Evolutionary conservation across 23 tunicate genomes (phyloP), one percentile per base, ranked within the genome.

Genomic region (Clavelina lepadiformis): DNA sequence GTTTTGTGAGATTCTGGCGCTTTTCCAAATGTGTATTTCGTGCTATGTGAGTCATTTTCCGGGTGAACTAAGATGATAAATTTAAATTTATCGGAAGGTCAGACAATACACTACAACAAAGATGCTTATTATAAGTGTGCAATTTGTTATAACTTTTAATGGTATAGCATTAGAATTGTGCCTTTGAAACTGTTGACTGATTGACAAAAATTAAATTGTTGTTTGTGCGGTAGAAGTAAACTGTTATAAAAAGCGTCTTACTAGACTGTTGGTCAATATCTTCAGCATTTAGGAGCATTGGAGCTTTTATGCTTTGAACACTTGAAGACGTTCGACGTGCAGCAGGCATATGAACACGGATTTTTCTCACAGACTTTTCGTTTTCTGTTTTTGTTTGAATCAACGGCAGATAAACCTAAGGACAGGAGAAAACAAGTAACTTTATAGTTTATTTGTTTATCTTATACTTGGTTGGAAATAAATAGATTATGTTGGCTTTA

Each of bases 201-300:
- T n/a, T n/a, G n/a, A n/a, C n/a, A n/a, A n/a, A n/a, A n/a, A n/a
- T n/a, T 41, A 41, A 18, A 13, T 53, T 53, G 23, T 53, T 23
- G 20, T 53, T 21, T 13, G 7, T 13, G 7, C 11, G 20, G 26
- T 31, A 25, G 26, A 51, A 0, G 27, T 71, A 30, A 18, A 24
- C 28, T 5, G 28, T 19, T 20, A 28, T 60, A 60, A 58, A 46
- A 32, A 15, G 46, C 41, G 24, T 60, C 54, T 47, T 71, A 77
- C 73, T 49, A 28, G 69, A 76, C 20, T 44, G 56, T 59, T 38
- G 63, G 67, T 77, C 79, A 31, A 77, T 78, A 56, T 37, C 77
- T 65, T 86, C 85, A 1, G 76, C 84, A 5, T 86, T 85, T 38
- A 85, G 72, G 34, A 86, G 62, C 79, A 86, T 86, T 5, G 95